Evolutionary conservation across 2,888 invertebrate genomes (phyloP), one percentile per base, ranked within the genome.

Genomic region (Atherix ibis): DNA sequence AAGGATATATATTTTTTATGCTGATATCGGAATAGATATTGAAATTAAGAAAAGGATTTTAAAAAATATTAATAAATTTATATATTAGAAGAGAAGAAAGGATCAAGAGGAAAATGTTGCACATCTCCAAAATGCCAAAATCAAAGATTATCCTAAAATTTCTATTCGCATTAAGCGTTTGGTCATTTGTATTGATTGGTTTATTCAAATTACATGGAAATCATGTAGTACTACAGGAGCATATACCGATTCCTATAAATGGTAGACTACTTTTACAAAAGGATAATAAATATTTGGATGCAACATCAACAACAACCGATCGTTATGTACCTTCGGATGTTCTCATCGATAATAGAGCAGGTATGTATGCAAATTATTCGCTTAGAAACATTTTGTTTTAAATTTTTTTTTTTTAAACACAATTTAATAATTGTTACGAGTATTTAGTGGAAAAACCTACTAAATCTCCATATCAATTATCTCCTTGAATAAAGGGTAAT

Each of bases 251-350:
- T 33, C 54, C 60, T 1, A 45, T 62, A 19, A 62, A 54, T 38
- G 60, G 61, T 4, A 53, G 62, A 26, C 53, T 60, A 18, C 39
- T 62, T 29, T 40, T 62, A 36, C 62, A 62, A 35, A 62, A 56
- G 44, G 62, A 62, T 18, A 57, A 54, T 44, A 38, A 39, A 31
- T 41, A 42, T 36, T 49, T 53, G 28, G 60, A 61, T 38, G 52
- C 56, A 3, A 60, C 62, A 14, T 62, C 61, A 19, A 62, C 61
- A 13, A 62, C 61, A 33, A 60, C 60, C 8, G 62, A 62, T 46
- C 54, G 54, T 18, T 56, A 58, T 36, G 56, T 59, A 49, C 57
- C 58, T 17, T 54, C 56, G 13, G 61, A 62, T 43, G 59, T 62
- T 37, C 44, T 62, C 31, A 54, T 62, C 35, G 61, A 62, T 40